These are phyloP conservation scores for Trichomycterus rosablanca DNA, from an alignment of 2,113 vertebrate species.

Conservation along the genomic window DNA sequence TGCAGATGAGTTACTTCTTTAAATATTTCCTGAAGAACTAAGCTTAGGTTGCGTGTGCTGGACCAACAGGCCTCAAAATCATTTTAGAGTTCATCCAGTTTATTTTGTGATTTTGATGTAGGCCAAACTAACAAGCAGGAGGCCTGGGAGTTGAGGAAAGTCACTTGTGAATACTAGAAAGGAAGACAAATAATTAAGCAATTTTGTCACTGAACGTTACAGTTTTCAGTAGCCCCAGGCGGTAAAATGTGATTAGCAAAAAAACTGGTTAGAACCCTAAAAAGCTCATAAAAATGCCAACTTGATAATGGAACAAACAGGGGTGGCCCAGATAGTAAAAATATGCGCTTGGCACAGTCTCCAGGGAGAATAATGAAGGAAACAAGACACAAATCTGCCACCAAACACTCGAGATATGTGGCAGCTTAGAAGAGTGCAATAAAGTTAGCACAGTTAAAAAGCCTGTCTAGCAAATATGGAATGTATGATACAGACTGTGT, in stretches of 20 bases:
- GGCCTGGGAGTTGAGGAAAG: conserved; percentile 31
- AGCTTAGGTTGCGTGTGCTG: neutral
- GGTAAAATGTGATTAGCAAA: conserved; percentile 54
- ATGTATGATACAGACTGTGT: neutral
- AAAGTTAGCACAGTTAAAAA: conserved; percentile 7
- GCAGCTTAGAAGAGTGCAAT: conserved; percentile 13
- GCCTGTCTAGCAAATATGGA: neutral
- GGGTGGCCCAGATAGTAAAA: conserved; percentile 46
- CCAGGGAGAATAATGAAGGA: conserved; percentile 33
- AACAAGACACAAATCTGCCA: conserved; percentile 40
- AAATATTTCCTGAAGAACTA: neutral
- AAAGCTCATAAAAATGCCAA: conserved; percentile 37
- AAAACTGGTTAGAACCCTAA: conserved; percentile 55
- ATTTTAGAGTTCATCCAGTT: conserved; percentile 12
- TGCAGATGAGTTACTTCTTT: too few species aligned
- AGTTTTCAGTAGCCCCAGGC: conserved; percentile 56
- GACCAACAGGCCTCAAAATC: conserved; percentile 5
- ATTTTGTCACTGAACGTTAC: conserved; percentile 46
- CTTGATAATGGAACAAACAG: conserved; percentile 49
- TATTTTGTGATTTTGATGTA: conserved; percentile 39
- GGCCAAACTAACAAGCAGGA: conserved; percentile 42
- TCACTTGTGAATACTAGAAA: conserved; percentile 49
- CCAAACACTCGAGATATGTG: conserved; percentile 28
- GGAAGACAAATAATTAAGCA: conserved; percentile 53
- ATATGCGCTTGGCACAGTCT: conserved; percentile 39